These are phyloP conservation scores for Penelope pileata DNA, from an alignment of 2,113 vertebrate genomes.

Conservation along the genomic window DNA sequence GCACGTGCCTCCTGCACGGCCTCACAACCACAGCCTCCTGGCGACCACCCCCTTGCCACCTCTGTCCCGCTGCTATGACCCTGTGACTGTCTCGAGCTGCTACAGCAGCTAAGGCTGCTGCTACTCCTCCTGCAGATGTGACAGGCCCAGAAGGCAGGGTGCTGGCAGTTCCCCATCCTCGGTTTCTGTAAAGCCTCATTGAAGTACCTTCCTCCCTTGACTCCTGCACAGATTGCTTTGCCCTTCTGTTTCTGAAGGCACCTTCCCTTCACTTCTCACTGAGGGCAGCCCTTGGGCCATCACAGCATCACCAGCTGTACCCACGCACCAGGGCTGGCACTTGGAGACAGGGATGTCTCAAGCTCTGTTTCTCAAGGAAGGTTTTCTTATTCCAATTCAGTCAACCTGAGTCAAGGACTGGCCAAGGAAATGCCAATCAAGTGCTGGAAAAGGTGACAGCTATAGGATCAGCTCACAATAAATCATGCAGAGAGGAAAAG, in stretches of 20 bases:
- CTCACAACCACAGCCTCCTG: not conserved
- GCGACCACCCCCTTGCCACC: not conserved
- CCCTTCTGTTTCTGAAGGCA: not conserved
- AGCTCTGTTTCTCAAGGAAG: not conserved
- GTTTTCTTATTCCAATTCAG: not conserved
- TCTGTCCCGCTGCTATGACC: too few relatives aligned
- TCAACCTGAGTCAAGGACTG: not conserved
- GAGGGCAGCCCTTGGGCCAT: not conserved
- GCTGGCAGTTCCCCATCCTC: not conserved
- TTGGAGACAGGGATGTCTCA: not conserved
- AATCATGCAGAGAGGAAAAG: constrained; percentile 22
- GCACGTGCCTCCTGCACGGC: not conserved
- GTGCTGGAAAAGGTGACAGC: constrained; percentile 14
- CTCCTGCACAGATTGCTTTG: not conserved
- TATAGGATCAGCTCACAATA: constrained; percentile 14
- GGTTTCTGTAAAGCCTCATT: not conserved
- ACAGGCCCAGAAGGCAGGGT: not conserved
- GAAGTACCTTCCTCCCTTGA: not conserved
- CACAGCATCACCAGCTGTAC: not conserved
- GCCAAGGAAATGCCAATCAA: constrained; percentile 24
- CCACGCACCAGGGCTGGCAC: not conserved
- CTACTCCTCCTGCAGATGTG: not conserved
- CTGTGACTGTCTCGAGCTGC: too few relatives aligned
- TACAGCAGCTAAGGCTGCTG: not conserved
- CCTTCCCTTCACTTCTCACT: not conserved